Conservation (phyloP, 2,888 invertebrate genomes). For the Flabesymbios commensalis region DNA sequence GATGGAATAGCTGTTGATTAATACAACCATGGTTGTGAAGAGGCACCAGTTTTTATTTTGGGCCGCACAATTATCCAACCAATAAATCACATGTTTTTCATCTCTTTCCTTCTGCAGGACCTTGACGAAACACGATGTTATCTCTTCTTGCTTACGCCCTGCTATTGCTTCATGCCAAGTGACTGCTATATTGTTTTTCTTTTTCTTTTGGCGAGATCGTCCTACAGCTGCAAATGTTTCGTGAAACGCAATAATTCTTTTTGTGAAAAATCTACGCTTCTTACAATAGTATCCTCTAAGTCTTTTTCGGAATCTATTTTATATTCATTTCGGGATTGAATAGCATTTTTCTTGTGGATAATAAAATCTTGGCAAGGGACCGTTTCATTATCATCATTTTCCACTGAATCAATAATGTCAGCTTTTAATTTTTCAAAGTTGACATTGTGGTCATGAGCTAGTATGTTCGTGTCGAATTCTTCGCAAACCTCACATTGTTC, state of each 20-base stretch:
- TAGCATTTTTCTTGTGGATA: no score
- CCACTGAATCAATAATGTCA: no score
- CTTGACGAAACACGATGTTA: slow-evolving; percentile 16
- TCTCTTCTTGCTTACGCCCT: slow-evolving; percentile 19
- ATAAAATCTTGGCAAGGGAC: no score
- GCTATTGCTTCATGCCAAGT: slow-evolving; percentile 25
- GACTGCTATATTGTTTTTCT: slow-evolving; percentile 13
- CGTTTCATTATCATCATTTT: no score
- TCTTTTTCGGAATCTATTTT: no score
- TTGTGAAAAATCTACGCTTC: slow-evolving; percentile 16
- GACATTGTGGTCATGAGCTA: no score
- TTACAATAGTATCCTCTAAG: slow-evolving; percentile 12
- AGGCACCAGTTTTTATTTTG: slow-evolving; percentile 29
- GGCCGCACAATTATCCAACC: slow-evolving; percentile 29
- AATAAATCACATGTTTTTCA: slow-evolving; percentile 15
- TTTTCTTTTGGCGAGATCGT: slow-evolving; percentile 5
- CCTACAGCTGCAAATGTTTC: no score
- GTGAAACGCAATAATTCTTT: slow-evolving; percentile 16
- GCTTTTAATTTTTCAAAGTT: no score
- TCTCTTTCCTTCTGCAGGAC: slow-evolving; percentile 12
- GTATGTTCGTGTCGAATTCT: no score
- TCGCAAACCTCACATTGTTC: no score
- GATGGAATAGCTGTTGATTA: neutral
- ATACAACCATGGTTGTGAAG: slow-evolving; percentile 6
- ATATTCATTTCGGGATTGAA: no score